Base-by-base conservation (phyloP, 1,140 invertebrate species). In the Zelostemma sp. region DNA sequence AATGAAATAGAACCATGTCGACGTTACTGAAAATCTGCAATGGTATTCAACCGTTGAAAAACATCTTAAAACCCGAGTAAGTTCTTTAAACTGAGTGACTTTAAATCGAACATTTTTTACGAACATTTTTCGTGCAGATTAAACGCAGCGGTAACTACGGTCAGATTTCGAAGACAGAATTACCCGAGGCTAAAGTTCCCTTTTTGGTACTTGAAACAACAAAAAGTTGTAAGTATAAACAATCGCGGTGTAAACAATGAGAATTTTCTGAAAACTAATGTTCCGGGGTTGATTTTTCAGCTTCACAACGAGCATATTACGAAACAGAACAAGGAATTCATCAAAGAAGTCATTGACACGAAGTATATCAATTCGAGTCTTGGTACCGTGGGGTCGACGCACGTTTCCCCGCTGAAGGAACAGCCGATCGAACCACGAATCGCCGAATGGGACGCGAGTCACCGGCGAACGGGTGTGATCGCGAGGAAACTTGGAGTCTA, bases 401-500 rank as follows among this genome's bases (percentile, higher is more conserved):
- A 74, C 35, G 47, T 73, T 28, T 79, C 83, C 15, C 72, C 87
- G 72, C 73, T 88, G n/a, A 90, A 88, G 80, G 79, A 87, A 33
- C 76, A 83, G 58, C 87, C 90, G 5, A 80, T 88, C 40, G 87
- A 89, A 63, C 85, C 89, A 15, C 70, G 83, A 48, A 72, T 77
- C 6, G 1, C 9, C 41, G 80, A 90, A 73, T 97, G 94, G 93
- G 86, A 81, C 9, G 83, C 85, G 43, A 77, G 78, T 1, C 88
- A 90, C 4, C 85, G 87, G 61, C 88, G 97, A 76, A 89, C 90
- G 62, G 98, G 98, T 40, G 78, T 99, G 1, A 92, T 99, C 79
- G 96, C 93, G 0, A 88, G 91, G 51, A 99, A 99, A 87, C 93
- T 99, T 79, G 98, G 98, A 25, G 86, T 93, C 50, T 92, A 97